phyloP scores from a whole-genome alignment of 2,113 vertebrate genomes.

The Clarias gariepinus region DNA sequence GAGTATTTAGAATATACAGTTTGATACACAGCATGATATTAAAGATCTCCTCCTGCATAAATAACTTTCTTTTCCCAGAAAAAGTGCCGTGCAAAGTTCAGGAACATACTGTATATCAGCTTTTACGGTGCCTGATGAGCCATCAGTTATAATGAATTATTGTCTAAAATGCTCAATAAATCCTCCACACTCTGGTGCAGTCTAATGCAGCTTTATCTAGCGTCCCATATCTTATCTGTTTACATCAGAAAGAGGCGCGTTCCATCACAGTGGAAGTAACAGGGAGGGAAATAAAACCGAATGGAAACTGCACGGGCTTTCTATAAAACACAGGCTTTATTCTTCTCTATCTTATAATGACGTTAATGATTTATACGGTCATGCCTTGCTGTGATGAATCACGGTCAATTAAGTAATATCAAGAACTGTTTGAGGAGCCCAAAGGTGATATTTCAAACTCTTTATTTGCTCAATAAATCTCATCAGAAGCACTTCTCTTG shows the following conservation, averaged over 20 bases:
- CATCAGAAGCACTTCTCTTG: not conserved
- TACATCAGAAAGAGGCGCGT: not conserved
- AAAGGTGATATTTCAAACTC: not conserved
- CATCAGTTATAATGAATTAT: not conserved
- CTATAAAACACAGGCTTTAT: not conserved
- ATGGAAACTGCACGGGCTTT: not conserved
- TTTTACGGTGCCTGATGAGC: not conserved
- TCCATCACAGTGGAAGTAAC: not conserved
- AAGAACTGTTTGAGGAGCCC: not conserved
- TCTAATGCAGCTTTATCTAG: not conserved
- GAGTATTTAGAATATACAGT: too few species aligned
- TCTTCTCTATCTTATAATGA: not conserved
- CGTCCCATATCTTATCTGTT: not conserved
- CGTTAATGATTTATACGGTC: not conserved
- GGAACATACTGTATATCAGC: not conserved
- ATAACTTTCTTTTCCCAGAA: constrained; percentile 5
- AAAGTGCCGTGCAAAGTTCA: not conserved
- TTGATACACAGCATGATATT: not conserved
- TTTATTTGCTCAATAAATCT: not conserved
- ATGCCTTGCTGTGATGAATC: too few species aligned
- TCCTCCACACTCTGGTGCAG: not conserved
- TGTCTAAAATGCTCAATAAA: not conserved
- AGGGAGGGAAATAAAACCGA: not conserved
- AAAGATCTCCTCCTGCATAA: not conserved
- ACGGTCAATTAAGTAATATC: too few species aligned